These are phyloP conservation scores for Corynorhinus townsendii DNA, from an alignment of 2,113 vertebrate genomes.

Conservation along the genomic window DNA sequence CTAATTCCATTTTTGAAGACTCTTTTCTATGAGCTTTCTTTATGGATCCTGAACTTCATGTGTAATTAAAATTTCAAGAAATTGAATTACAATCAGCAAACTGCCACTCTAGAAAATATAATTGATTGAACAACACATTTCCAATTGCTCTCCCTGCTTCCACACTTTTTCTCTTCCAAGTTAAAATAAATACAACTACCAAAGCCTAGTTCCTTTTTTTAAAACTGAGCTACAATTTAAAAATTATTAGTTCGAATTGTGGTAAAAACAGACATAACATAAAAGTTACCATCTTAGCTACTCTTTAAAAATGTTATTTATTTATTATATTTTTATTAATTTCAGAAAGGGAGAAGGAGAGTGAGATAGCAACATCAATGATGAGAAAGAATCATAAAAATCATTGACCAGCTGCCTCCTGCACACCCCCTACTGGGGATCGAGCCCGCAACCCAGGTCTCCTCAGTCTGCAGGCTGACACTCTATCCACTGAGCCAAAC, in stretches of 20 bases:
- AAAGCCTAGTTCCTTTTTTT: background rate
- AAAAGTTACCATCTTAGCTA: background rate
- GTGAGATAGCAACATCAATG: too few species aligned
- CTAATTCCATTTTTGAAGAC: constrained; percentile 20
- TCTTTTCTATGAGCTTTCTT: background rate
- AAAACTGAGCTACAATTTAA: background rate
- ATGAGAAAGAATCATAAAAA: too few species aligned
- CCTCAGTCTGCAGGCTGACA: too few species aligned
- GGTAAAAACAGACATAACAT: background rate
- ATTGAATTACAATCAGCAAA: background rate
- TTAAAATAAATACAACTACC: too few species aligned
- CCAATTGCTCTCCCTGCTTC: background rate
- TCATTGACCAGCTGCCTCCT: too few species aligned
- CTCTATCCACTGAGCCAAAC: too few species aligned
- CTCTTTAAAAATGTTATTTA: too few species aligned
- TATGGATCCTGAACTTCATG: background rate
- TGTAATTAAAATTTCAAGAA: constrained; percentile 29
- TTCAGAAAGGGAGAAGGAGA: too few species aligned
- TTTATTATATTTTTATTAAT: too few species aligned
- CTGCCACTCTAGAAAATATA: background rate
- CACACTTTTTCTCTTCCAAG: background rate
- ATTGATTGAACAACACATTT: background rate
- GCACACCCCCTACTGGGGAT: too few species aligned
- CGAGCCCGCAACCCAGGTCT: too few species aligned
- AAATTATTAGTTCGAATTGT: background rate